Percentiles rank a stretch among this genome's conserved stretches.
Conservation (phyloP, 2,888 invertebrate species). For the Xestia c-nigrum region DNA sequence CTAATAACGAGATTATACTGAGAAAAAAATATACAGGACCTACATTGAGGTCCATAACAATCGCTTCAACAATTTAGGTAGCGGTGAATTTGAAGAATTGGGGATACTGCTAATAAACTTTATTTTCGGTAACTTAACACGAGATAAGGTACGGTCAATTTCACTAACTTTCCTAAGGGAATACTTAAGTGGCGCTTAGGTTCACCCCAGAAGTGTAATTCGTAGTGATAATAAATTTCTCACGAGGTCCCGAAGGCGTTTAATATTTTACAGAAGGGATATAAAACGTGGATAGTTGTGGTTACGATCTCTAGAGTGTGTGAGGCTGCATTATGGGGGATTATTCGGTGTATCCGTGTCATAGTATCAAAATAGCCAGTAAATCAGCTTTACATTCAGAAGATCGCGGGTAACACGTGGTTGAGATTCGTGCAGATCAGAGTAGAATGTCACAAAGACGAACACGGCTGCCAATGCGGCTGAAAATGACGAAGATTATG, state of each 20-base stretch:
- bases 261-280: conserved; percentile 47
- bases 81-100: background rate
- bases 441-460: background rate
- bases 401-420: background rate
- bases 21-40: background rate
- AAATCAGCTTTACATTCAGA: background rate
- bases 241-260: conserved; percentile 21
- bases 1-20: background rate
- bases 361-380: background rate
- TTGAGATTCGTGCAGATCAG: background rate
- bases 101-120: conserved; percentile 9
- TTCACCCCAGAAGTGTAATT: conserved; percentile 39
- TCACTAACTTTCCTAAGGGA: conserved; percentile 31
- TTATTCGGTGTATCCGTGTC: conserved; percentile 25
- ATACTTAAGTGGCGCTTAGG: conserved; percentile 3
- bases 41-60: background rate
- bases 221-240: conserved; percentile 46
- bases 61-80: background rate
- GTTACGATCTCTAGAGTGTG: conserved; percentile 22
- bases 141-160: conserved; percentile 11
- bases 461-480: background rate
- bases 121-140: background rate
- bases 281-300: conserved; percentile 9
- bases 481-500: background rate
- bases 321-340: conserved; percentile 21